Base-by-base conservation (phyloP, 1,140 invertebrate genomes). In the Ips nitidus region DNA sequence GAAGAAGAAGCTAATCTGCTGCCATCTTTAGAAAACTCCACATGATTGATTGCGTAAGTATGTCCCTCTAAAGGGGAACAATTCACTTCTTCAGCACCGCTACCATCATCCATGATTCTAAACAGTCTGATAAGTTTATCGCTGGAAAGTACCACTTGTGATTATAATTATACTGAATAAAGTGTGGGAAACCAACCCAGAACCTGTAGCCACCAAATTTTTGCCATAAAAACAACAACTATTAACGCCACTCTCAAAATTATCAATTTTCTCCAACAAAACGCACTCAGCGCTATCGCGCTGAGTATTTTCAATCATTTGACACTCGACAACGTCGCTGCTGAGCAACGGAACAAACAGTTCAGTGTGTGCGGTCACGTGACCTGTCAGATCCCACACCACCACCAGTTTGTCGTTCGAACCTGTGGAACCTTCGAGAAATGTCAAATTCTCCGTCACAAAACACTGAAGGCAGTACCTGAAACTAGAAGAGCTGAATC, bases 361-460 rank as follows among this genome's bases (percentile, higher is more conserved):
- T 72, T 85, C 83, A 0, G 83, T 83, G 66, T 86, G 82, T 2
- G 83, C 8, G 22, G 67, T 82, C 4, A 86, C 72, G 39, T 78
- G 81, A 45, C 83, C 84, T 38, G 79, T 83, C 22, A 88, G 71
- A 75, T 88, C 84, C 85, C 90, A 92, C 8, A 92, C 78, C 62
- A 88, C 86, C 0, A 90, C 82, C 1, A 83, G 83, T 75, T 87
- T 88, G 79, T 93, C 91, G 78, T 91, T 91, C 0, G 90, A 91
- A 59, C 90, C 90, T 87, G 73, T 77, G 70, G 76, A 78, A 74
- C 77, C 77, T 79, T 78, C 22, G 22, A 22, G 22, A 22, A 60
- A 76, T 73, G 66, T 72, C 43, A 45, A 65, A 40, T 3, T 36
- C n/a, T 69, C 45, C 62, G 40, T 62, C 22, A 22, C 22, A 22